These are phyloP conservation scores for Papilio gigon DNA, from an alignment of 2,888 invertebrate species.

Conservation along the genomic window DNA sequence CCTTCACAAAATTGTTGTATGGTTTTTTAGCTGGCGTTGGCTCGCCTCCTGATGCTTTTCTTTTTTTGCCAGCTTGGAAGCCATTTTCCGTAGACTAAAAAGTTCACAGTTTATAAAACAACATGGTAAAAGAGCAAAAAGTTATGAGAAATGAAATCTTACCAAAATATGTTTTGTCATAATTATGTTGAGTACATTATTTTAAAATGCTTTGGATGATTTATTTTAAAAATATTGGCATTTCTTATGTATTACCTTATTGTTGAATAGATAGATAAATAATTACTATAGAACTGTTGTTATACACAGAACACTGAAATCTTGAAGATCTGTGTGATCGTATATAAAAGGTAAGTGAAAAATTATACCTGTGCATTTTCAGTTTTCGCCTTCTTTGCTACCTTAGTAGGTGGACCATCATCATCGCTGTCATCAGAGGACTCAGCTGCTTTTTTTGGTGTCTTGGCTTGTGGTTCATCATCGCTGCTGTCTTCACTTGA, in stretches of 20 bases:
- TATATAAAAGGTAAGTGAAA: neutral
- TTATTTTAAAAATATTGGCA: too few species aligned
- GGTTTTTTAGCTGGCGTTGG: conserved; percentile 78
- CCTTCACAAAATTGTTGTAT: conserved; percentile 88
- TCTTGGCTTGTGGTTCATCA: conserved; percentile 34
- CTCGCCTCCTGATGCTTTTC: conserved; percentile 70
- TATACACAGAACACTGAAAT: too few species aligned
- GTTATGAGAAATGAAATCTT: too few species aligned
- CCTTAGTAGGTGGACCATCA: conserved; percentile 56
- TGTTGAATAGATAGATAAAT: too few species aligned
- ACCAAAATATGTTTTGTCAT: too few species aligned
- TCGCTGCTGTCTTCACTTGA: conserved; percentile 48
- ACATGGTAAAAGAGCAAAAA: neutral
- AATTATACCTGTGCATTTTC: conserved; percentile 51
- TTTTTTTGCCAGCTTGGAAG: conserved; percentile 65
- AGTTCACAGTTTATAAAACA: conserved; percentile 45
- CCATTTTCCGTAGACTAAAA: conserved; percentile 51
- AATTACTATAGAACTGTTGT: too few species aligned
- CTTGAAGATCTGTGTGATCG: neutral
- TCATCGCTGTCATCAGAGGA: conserved; percentile 52
- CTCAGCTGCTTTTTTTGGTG: conserved; percentile 32
- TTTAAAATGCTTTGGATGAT: too few species aligned
- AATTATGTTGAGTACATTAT: too few species aligned
- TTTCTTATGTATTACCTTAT: too few species aligned
- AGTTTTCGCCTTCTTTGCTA: conserved; percentile 51